Base-by-base conservation (phyloP, 2,888 invertebrate species). In the Fabriciana adippe region DNA sequence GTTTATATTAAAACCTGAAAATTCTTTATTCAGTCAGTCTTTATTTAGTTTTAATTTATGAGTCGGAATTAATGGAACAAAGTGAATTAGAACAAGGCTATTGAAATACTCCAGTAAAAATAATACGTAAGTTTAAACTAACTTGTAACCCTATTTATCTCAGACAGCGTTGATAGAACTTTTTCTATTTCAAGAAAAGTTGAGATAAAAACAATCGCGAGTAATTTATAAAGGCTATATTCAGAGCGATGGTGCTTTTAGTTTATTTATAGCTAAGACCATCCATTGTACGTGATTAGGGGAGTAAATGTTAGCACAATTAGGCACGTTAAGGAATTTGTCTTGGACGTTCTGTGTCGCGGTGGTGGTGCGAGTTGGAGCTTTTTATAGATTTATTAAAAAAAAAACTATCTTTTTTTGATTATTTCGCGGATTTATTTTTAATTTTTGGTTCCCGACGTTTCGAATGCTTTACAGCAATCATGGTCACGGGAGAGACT, bases 251-350 rank as follows among this genome's bases (percentile, higher is more conserved):
- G 55, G 64, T 61, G 55, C 67, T 70, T 51, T 62, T 55, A 14
- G 56, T 62, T 66, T 69, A 71, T 69, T 71, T 71, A 71, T 67
- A 51, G 71, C 59, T 56, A 62, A 61, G 57, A 56, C 64, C 66
- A 63, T 69, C 67, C 61, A 67, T 83, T 82, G 84, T 83, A 84
- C 85, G 86, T 88, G 87, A 89, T 90, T 88, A 86, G 83, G 83
- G 82, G 81, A 85, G 88, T 83, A 89, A 90, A 89, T 89, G 86
- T 89, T 88, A 74, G 88, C 86, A 83, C 88, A 89, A 89, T 90
- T 88, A 88, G 87, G 82, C 79, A 79, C 81, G 79, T 79, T 78
- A 74, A 79, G 80, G 80, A 81, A 85, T 86, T 86, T 85, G 85
- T 86, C 83, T 86, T 83, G 79, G 78, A 79, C 75, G 76, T 76